These are phyloP conservation scores for Augochlora pura DNA, from an alignment of 1,140 invertebrate genomes.

Conservation along the genomic window DNA sequence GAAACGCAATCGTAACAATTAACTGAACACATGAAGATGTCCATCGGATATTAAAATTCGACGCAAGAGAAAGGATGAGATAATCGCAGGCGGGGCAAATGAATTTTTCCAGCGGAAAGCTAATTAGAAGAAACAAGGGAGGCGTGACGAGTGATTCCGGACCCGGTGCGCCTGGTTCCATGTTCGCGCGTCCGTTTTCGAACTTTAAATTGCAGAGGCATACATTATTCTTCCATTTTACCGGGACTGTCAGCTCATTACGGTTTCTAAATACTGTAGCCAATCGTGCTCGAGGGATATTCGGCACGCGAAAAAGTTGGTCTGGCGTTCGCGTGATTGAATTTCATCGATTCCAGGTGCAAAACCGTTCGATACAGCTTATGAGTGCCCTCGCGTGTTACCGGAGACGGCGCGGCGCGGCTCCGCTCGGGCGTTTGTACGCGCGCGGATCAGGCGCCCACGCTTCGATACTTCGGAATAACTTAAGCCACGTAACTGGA, in stretches of 20 bases:
- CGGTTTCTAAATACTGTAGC: background rate
- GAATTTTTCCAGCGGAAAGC: background rate
- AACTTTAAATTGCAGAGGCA: background rate
- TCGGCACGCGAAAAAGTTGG: background rate
- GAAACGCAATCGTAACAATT: no score
- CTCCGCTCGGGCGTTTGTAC: background rate
- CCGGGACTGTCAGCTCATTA: background rate
- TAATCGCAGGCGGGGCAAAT: background rate
- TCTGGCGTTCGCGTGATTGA: background rate
- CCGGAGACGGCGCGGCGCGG: conserved; percentile 1
- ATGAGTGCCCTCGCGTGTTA: conserved; percentile 32
- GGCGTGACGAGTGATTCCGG: background rate
- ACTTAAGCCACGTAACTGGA: conserved; percentile 48
- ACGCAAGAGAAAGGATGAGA: no score
- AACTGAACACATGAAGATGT: no score
- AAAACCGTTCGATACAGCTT: conserved; percentile 1
- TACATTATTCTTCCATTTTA: background rate
- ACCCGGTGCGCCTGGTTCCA: background rate
- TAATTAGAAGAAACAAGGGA: background rate
- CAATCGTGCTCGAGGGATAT: background rate
- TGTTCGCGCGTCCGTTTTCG: background rate
- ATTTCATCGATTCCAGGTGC: conserved; percentile 1
- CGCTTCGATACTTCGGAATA: conserved; percentile 43
- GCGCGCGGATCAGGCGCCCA: conserved; percentile 19
- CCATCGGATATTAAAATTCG: no score